Conservation (phyloP, 2,888 invertebrate genomes). For the Metalampra italica region DNA sequence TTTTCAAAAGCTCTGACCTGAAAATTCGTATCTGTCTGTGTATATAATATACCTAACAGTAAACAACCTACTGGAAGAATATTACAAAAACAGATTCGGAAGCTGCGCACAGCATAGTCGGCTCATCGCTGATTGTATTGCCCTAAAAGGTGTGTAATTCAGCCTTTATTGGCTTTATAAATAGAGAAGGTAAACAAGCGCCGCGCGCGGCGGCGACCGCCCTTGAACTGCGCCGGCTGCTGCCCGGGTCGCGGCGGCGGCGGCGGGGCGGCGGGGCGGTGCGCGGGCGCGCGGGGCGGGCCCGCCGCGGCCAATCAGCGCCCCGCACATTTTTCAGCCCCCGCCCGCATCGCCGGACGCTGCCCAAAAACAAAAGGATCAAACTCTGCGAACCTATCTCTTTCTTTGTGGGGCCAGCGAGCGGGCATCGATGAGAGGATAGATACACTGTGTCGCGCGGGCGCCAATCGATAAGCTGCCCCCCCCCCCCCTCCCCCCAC, state of each 20-base stretch:
- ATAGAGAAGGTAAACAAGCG: slow-evolving; percentile 62
- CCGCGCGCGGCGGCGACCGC: slow-evolving; percentile 62
- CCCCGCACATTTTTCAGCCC: slow-evolving; percentile 76
- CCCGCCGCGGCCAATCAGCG: slow-evolving; percentile 70
- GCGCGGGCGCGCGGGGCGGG: slow-evolving; percentile 70
- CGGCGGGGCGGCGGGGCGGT: slow-evolving; percentile 36
- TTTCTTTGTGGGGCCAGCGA: slow-evolving; percentile 76
- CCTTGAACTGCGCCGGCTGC: slow-evolving; percentile 62
- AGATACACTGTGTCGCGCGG: slow-evolving; percentile 77
- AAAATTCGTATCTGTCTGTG: too few species aligned
- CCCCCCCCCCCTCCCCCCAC: slow-evolving; percentile 27
- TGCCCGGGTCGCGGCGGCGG: slow-evolving; percentile 29
- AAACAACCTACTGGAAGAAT: too few species aligned
- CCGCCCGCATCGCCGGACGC: slow-evolving; percentile 77
- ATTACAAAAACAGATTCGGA: too few species aligned
- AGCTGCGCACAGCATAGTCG: background rate
- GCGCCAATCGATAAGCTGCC: slow-evolving; percentile 70
- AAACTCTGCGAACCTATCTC: slow-evolving; percentile 79
- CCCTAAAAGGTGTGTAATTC: slow-evolving; percentile 14
- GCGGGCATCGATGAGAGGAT: slow-evolving; percentile 77
- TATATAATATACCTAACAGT: too few species aligned
- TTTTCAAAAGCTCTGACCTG: too few species aligned
- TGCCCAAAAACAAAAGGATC: slow-evolving; percentile 80
- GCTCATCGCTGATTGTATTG: slow-evolving; percentile 16
- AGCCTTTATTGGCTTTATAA: slow-evolving; percentile 32